Evolutionary conservation across 1,140 invertebrate species (phyloP).

Genomic region (Eueides isabella): DNA sequence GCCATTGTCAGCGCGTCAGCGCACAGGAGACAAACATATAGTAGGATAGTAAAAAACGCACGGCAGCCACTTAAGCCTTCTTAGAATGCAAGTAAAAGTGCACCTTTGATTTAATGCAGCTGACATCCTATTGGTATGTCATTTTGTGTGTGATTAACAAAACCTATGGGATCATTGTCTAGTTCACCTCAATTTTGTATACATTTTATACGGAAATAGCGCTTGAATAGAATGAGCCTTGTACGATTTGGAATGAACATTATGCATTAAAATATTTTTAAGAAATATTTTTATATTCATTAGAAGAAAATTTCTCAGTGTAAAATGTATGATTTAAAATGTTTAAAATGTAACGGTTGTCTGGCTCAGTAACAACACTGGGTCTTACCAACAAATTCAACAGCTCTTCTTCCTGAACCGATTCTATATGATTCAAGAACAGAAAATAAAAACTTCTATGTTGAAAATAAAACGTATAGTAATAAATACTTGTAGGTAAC

Average conservation of each 20-base stretch:
- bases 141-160: neutral
- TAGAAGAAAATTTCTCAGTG: too few species aligned
- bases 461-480: neutral
- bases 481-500: neutral
- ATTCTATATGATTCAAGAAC: too few species aligned
- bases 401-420: too few species aligned
- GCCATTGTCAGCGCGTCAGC: slow-evolving; percentile 65
- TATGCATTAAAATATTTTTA: too few species aligned
- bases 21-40: slow-evolving; percentile 57
- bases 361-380: too few species aligned
- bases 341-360: too few species aligned
- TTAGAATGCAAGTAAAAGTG: slow-evolving; percentile 30
- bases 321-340: too few species aligned
- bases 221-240: neutral
- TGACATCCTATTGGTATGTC: slow-evolving; percentile 19
- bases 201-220: neutral
- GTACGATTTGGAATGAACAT: neutral
- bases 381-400: too few species aligned
- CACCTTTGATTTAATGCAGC: slow-evolving; percentile 19
- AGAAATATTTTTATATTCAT: too few species aligned
- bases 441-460: too few species aligned
- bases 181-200: neutral
- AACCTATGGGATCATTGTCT: neutral
- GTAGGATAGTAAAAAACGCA: slow-evolving; percentile 49
- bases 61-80: slow-evolving; percentile 20